phyloP scores from a whole-genome alignment of 2,888 invertebrate genomes.

The Dendrolimus pini region DNA sequence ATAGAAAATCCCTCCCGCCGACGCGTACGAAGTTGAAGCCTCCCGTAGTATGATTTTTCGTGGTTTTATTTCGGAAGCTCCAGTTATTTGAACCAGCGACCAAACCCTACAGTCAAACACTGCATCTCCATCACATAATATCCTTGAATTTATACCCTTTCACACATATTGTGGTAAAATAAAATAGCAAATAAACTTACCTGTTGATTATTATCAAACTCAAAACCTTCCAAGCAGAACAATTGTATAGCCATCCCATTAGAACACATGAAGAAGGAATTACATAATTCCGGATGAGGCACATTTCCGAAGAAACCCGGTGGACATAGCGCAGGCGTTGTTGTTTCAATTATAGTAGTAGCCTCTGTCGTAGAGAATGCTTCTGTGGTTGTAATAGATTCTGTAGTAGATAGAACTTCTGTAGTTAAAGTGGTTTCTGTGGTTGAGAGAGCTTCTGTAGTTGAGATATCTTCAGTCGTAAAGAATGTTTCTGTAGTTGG shows the following conservation, averaged over 20 bases:
- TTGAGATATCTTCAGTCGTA: too few relatives aligned
- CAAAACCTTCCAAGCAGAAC: slow-evolving; percentile 24
- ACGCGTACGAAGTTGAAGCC: too few relatives aligned
- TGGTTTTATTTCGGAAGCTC: too few relatives aligned
- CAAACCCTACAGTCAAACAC: too few relatives aligned
- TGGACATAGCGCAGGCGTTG: slow-evolving; percentile 18
- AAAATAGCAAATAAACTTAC: slow-evolving; percentile 14
- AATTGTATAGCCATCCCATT: slow-evolving; percentile 21
- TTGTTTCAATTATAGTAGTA: neutral
- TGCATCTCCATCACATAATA: neutral
- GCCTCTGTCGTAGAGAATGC: neutral
- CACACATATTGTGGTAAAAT: too few relatives aligned
- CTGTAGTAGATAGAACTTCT: slow-evolving; percentile 1
- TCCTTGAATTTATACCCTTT: neutral
- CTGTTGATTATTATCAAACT: slow-evolving; percentile 19
- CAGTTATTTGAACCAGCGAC: too few relatives aligned
- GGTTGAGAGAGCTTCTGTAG: too few relatives aligned
- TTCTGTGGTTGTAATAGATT: neutral
- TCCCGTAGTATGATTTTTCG: too few relatives aligned
- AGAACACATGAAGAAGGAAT: slow-evolving; percentile 32
- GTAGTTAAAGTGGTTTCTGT: neutral
- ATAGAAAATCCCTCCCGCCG: too few relatives aligned
- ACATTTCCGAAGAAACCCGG: slow-evolving; percentile 23
- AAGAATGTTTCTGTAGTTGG: neutral
- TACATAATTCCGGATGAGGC: slow-evolving; percentile 29